phyloP scores from a whole-genome alignment of 2,113 vertebrate genomes.

The Coptodon rendalli region DNA sequence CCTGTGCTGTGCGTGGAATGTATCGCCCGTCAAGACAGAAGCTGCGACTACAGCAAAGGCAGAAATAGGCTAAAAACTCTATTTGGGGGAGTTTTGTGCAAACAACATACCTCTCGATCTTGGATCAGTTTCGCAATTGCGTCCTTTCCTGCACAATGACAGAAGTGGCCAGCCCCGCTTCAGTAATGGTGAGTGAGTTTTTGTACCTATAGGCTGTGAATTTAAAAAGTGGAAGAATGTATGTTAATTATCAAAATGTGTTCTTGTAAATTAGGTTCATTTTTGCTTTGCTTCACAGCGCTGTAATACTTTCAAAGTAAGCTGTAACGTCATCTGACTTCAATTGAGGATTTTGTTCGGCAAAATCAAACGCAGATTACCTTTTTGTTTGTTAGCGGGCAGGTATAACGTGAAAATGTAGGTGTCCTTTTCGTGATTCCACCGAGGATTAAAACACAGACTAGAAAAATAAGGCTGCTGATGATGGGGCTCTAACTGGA shows the following conservation, averaged over 20 bases:
- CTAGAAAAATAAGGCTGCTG: neutral
- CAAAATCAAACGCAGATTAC: neutral
- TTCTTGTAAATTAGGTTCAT: neutral
- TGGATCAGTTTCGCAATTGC: neutral
- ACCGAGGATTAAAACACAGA: neutral
- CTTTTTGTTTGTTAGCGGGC: neutral
- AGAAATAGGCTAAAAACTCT: neutral
- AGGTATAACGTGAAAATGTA: neutral
- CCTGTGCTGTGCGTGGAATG: neutral
- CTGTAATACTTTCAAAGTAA: neutral
- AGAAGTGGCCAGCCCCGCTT: constrained; percentile 32
- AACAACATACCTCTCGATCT: neutral
- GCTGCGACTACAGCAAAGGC: neutral
- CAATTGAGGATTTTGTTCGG: neutral
- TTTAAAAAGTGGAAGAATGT: neutral
- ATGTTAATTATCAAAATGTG: neutral
- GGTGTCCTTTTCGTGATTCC: neutral
- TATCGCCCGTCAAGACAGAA: neutral
- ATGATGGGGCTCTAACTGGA: neutral
- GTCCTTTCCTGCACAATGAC: constrained; percentile 39
- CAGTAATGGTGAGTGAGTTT: constrained; percentile 43
- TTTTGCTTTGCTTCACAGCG: neutral
- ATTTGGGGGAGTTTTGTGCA: neutral
- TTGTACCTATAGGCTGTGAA: neutral
- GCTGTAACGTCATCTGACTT: neutral